A percentile compares a stretch with the other conserved stretches of the same genome.
Evolutionary conservation across 2,113 vertebrate species (phyloP).

Genomic region (Malurus alboscapulatus): DNA sequence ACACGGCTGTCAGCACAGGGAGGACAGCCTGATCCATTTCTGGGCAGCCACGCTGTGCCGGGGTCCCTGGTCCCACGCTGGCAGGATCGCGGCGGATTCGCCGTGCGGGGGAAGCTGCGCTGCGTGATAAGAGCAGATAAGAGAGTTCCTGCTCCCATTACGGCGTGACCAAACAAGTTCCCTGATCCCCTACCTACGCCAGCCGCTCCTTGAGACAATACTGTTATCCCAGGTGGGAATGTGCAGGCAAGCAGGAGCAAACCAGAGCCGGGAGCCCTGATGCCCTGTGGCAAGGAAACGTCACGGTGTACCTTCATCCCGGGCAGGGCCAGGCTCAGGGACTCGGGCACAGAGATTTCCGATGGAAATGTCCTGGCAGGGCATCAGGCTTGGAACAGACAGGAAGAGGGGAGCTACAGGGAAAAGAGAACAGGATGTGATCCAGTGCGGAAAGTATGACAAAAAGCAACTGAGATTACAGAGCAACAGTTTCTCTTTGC

Average conservation of each 20-base stretch:
- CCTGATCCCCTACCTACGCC: not conserved
- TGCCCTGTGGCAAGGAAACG: not conserved
- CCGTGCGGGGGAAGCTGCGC: not conserved
- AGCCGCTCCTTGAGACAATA: conserved; percentile 63
- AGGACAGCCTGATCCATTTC: not conserved
- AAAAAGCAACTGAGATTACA: not conserved
- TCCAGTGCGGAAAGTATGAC: not conserved
- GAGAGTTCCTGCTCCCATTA: conserved; percentile 1
- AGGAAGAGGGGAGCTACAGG: not conserved
- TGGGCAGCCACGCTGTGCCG: rapidly evolving
- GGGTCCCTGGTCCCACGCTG: not conserved
- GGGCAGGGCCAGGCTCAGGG: not conserved
- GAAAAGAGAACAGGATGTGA: not conserved
- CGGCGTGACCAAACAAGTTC: conserved; percentile 59
- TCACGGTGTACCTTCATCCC: not conserved
- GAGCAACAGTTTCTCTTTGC: not conserved
- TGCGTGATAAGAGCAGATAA: not conserved
- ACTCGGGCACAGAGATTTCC: not conserved
- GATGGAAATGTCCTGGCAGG: not conserved
- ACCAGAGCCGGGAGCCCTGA: not conserved
- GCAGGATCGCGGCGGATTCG: rapidly evolving
- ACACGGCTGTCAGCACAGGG: rapidly evolving
- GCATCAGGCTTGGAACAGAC: not conserved
- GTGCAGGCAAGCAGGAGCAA: conserved; percentile 45
- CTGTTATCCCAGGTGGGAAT: conserved; percentile 38